These are phyloP conservation scores for Malthinus flaveolus DNA, from an alignment of 2,888 invertebrate species.

Conservation along the genomic window DNA sequence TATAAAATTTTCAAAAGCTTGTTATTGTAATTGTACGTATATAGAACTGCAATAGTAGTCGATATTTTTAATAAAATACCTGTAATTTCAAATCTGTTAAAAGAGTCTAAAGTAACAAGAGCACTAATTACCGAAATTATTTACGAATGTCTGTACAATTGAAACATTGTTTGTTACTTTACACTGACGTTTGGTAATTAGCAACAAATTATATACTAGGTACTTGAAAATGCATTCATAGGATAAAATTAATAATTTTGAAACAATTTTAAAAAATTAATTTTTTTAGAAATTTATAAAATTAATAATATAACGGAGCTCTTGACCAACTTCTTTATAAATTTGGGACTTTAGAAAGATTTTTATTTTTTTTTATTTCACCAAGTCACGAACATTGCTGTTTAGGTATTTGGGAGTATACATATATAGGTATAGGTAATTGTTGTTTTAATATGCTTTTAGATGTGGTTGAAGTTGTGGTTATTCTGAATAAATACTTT, in stretches of 20 bases:
- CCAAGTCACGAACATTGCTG: too few species aligned
- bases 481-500: not conserved
- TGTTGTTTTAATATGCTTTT: slow-evolving; percentile 2
- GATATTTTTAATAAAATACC: slow-evolving; percentile 11
- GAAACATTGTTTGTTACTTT: slow-evolving; percentile 35
- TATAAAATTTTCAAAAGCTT: too few species aligned
- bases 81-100: slow-evolving; percentile 13
- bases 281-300: slow-evolving; percentile 3
- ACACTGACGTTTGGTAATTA: slow-evolving; percentile 27
- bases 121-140: slow-evolving; percentile 34
- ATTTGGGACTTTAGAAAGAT: too few species aligned
- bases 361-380: slow-evolving; percentile 8
- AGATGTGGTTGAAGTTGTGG: slow-evolving; percentile 4
- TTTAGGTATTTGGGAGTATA: not conserved
- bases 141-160: slow-evolving; percentile 32
- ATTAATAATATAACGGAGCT: slow-evolving; percentile 22
- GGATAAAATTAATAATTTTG: too few species aligned
- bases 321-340: slow-evolving; percentile 13
- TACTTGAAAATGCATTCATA: slow-evolving; percentile 19
- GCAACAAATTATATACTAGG: slow-evolving; percentile 17
- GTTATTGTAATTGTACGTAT: too few species aligned
- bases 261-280: too few species aligned
- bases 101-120: slow-evolving; percentile 18
- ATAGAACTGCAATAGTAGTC: too few species aligned
- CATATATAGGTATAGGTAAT: too few species aligned